Base-by-base conservation (phyloP, 2,888 invertebrate genomes). In the Petrolisthes cinctipes region DNA sequence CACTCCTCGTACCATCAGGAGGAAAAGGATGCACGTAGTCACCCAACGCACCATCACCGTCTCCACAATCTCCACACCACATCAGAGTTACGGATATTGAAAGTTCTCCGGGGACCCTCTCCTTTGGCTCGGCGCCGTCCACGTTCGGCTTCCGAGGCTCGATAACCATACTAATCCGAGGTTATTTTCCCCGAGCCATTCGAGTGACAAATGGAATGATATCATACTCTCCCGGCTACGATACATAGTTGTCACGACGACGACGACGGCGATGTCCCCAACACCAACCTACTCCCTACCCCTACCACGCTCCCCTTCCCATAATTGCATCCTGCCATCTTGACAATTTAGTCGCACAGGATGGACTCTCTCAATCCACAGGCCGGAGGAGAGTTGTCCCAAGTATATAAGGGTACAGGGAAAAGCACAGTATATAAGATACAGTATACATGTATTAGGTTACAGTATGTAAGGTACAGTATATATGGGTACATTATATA, bases 121-220 rank as follows among this genome's bases (percentile, higher is more conserved):
- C 17, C 61, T 61, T 17, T 61, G 11, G 9, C 61, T 61, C 71
- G n/a, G 20, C 71, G 14, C 20, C 71, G 71, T 14, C 71, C 6
- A 6, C 71, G 71, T 71, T 71, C 71, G 14, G 71, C 71, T 71
- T 71, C 71, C 71, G 71, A 11, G 71, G 17, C n/a, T n/a, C 71
- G n/a, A 14, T n/a, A 71, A 85, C 79, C 71, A 68, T 85, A 80
- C 68, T 80, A 79, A 85, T 85, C 71, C 80, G 37, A 79, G 80
- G 79, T 80, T 78, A 76, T 85, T 71, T 71, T 85, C 54, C 79
- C 68, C 80, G 54, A 85, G 57, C 85, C 80, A 85, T 85, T 79
- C 68, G 85, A 71, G 76, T 85, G 85, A 85, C 80, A 85, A 85
- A 85, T 80, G 85, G 80, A 83, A 83, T 75, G 75, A 83, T n/a